phyloP scores from a whole-genome alignment of 2,113 vertebrate genomes.

The Dromiciops gliroides region DNA sequence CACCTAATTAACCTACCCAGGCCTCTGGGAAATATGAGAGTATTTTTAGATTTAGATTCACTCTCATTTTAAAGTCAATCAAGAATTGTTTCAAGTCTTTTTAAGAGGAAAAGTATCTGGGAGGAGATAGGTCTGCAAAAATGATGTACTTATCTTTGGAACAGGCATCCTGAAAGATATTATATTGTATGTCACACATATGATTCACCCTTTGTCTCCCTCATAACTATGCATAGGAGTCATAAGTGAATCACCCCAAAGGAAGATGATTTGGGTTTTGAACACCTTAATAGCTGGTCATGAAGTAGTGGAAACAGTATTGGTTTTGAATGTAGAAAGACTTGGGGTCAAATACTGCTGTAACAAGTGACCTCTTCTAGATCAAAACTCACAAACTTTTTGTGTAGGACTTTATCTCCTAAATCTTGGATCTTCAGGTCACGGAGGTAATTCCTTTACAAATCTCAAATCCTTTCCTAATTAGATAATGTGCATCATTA shows the following conservation, averaged over 20 bases:
- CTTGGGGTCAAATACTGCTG: background rate
- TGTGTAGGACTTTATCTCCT: background rate
- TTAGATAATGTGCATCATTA: background rate
- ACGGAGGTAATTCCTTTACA: background rate
- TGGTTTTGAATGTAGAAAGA: background rate
- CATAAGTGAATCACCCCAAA: background rate
- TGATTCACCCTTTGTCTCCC: background rate
- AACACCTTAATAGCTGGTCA: background rate
- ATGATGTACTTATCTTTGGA: background rate
- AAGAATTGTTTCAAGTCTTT: background rate
- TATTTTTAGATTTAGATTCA: constrained; percentile 48
- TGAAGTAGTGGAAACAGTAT: background rate
- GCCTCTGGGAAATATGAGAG: constrained; percentile 7
- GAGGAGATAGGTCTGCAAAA: background rate
- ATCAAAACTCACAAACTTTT: background rate
- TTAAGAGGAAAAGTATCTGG: background rate
- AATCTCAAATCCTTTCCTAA: background rate
- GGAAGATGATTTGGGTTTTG: background rate
- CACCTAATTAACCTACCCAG: constrained; percentile 12
- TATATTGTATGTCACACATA: background rate
- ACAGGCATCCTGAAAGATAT: background rate
- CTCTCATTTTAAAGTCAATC: constrained; percentile 39
- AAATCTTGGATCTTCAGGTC: background rate
- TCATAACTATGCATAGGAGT: background rate
- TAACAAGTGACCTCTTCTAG: background rate